Evolutionary conservation across 2,113 vertebrate genomes (phyloP), one percentile per base, ranked within the genome.

Genomic region (Beaufortia kweichowensis): DNA sequence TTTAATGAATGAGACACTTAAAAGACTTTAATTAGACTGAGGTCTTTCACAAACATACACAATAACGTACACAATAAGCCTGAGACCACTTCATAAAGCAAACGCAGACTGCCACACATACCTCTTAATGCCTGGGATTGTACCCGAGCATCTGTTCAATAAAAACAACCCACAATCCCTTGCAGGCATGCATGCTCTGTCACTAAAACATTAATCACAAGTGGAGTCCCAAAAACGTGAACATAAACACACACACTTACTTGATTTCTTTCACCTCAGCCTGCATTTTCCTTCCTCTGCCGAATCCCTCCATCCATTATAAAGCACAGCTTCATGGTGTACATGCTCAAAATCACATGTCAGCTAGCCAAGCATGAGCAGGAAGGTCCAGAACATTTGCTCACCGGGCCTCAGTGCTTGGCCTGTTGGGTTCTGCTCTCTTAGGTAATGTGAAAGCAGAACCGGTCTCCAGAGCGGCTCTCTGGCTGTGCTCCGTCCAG

Each of bases 1-100:
- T 86, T 77, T 86, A 87, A 90, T 88, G 86, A 90, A 88, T 84
- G 85, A 89, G 85, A 84, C 81, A 78, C 88, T 90, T 83, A 83
- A 84, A 82, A 83, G 81, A 87, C 87, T 90, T 88, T 89, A 89
- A 88, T 90, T 86, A 85, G 80, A 81, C 85, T 74, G 71, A 68
- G 71, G 83, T 86, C 79, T 80, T 84, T 83, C 81, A 80, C 78
- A 77, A 73, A 43, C 78, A 9, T 70, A 60, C 82, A 76, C 77
- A 55, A 21, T 53, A 60, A 6, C 81, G 74, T 75, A 64, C 66
- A 64, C 79, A 48, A 24, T 71, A 65, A 2, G 26, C 55, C 29
- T 53, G 48, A 50, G 65, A 68, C 28, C 61, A 24, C 61, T 10
- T 12, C 11, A 29, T 74, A 53, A 64, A 74, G n/a, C 69, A 61